phyloP scores from a whole-genome alignment of 2,113 vertebrate species.

The Apus apus region DNA sequence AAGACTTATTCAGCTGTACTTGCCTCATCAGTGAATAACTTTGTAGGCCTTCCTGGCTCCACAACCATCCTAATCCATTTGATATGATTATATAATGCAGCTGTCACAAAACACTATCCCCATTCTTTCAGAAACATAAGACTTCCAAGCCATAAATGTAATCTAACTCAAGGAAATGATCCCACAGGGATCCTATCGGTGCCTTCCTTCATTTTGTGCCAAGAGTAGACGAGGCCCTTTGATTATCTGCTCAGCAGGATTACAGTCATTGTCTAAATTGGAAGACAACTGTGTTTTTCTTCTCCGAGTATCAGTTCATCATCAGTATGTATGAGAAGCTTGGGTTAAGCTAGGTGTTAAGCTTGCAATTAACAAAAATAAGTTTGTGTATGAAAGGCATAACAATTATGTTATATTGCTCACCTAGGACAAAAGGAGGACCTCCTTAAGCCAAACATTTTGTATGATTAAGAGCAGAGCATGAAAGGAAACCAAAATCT shows the following conservation, averaged over 20 bases:
- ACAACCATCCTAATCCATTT: background rate
- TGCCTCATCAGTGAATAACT: background rate
- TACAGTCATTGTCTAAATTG: background rate
- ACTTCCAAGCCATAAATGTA: background rate
- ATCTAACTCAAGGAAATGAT: background rate
- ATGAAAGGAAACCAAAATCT: background rate
- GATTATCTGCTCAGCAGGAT: background rate
- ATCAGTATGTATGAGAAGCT: background rate
- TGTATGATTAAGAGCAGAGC: background rate
- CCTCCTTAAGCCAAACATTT: background rate
- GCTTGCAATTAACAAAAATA: background rate
- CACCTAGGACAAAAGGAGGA: background rate
- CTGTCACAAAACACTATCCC: background rate
- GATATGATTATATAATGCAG: background rate
- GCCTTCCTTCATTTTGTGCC: background rate
- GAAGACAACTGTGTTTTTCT: background rate
- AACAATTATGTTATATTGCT: background rate
- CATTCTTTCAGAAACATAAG: background rate
- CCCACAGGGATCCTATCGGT: background rate
- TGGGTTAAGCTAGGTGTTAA: background rate
- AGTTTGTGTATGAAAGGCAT: background rate
- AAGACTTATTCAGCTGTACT: background rate
- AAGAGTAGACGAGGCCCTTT: fast-evolving
- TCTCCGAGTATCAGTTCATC: background rate
- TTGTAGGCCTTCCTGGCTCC: background rate